phyloP scores from a whole-genome alignment of 2,113 vertebrate genomes.

The Terrapene triunguis region DNA sequence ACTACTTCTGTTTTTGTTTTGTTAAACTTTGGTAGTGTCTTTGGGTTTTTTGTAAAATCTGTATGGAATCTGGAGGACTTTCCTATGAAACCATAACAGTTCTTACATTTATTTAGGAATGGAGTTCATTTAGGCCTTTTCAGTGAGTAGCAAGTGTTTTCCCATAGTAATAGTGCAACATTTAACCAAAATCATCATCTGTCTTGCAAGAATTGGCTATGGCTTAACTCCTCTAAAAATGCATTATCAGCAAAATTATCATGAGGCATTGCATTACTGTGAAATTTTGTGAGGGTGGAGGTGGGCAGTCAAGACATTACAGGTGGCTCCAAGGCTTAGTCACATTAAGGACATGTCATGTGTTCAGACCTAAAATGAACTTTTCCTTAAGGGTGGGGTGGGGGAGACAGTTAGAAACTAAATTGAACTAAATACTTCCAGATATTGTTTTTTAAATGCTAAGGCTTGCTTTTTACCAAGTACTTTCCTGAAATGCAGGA shows the following conservation, averaged over 20 bases:
- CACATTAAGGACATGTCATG: rapidly evolving
- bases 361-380: no score
- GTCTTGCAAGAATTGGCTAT: not conserved
- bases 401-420: no score
- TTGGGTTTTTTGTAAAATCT: not conserved
- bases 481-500: not conserved
- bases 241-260: not conserved
- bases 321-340: not conserved
- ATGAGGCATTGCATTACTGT: not conserved
- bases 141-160: not conserved
- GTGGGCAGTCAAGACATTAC: not conserved
- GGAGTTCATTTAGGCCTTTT: constrained; percentile 7
- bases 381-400: no score
- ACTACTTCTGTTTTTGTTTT: not conserved
- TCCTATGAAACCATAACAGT: not conserved
- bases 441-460: not conserved
- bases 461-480: not conserved
- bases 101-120: no score
- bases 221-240: constrained; percentile 1
- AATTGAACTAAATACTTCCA: no score
- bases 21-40: not conserved
- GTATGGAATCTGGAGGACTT: not conserved
- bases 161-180: not conserved
- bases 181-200: not conserved
- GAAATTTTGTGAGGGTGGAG: not conserved